Conservation (phyloP, 2,797 vertebrate species). For the Rhadinocentrus ornatus region DNA sequence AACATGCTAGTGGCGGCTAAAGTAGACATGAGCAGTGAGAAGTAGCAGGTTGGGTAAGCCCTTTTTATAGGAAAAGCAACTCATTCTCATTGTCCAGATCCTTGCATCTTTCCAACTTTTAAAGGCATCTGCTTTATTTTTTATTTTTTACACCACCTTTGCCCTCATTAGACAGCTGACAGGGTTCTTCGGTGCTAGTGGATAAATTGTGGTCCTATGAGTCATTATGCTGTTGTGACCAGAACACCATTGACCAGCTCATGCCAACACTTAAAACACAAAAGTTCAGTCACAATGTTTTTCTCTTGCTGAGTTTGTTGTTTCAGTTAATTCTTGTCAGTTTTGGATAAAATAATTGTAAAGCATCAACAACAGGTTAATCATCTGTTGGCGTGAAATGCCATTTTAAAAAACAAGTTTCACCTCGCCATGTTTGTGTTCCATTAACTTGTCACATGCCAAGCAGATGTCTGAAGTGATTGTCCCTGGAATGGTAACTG, state of each 20-base stretch:
- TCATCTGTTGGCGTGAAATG: constrained; percentile 39
- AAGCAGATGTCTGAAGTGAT: constrained; percentile 57
- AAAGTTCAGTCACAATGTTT: constrained; percentile 1
- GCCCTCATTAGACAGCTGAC: not conserved
- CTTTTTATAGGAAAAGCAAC: not conserved
- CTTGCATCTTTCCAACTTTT: not conserved
- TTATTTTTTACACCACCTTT: not conserved
- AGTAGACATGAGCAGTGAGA: not conserved
- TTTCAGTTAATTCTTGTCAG: constrained; percentile 1
- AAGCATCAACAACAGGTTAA: constrained; percentile 49
- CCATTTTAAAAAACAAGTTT: constrained; percentile 47
- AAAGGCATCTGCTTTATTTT: not conserved
- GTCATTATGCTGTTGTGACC: not conserved
- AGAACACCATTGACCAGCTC: not conserved
- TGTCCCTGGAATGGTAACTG: constrained; percentile 59
- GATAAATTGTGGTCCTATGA: not conserved
- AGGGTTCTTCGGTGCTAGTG: not conserved
- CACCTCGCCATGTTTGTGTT: constrained; percentile 50
- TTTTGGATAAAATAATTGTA: constrained; percentile 17
- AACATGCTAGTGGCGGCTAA: not conserved
- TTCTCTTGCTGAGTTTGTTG: constrained; percentile 1
- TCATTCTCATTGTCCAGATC: not conserved
- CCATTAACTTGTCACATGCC: constrained; percentile 62
- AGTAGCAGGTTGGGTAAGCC: not conserved
- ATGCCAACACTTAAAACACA: not conserved